Evolutionary conservation across 2,797 vertebrate genomes (phyloP).

Genomic region (Galaxias olidus): DNA sequence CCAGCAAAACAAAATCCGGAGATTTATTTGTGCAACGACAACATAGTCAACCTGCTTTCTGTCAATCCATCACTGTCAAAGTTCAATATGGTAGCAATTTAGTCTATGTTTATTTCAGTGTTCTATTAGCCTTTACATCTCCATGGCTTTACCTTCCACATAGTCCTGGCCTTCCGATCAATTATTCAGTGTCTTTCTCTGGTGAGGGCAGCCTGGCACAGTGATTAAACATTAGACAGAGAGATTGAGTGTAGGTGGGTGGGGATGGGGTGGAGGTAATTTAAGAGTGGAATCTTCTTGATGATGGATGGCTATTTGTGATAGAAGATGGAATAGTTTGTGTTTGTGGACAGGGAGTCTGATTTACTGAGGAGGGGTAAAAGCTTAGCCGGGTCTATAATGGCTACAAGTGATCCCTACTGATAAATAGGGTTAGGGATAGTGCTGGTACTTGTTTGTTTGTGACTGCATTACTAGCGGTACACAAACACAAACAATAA

Average conservation of each 20-base stretch:
- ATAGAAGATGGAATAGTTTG: neutral
- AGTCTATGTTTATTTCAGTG: too few species aligned
- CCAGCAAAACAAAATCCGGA: too few species aligned
- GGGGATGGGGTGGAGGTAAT: neutral
- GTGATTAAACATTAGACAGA: conserved; percentile 30
- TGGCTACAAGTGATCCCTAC: conserved; percentile 8
- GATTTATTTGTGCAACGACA: too few species aligned
- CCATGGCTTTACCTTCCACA: conserved; percentile 5
- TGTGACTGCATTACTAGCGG: neutral
- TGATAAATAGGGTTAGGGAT: conserved; percentile 16
- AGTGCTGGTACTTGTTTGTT: too few species aligned
- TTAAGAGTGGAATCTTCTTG: neutral
- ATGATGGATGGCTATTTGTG: too few species aligned
- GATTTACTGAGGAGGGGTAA: conserved; percentile 23
- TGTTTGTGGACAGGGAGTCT: neutral
- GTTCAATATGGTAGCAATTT: too few species aligned
- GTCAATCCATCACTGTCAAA: too few species aligned
- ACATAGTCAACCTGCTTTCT: too few species aligned
- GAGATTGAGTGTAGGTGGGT: neutral
- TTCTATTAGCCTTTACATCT: too few species aligned
- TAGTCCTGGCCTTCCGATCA: conserved; percentile 20
- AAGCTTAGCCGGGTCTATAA: conserved; percentile 23
- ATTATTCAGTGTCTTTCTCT: conserved; percentile 29
- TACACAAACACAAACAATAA: neutral
- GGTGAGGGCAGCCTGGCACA: conserved; percentile 10